phyloP scores from a whole-genome alignment of 1,140 invertebrate genomes.

The Magallana angulata region DNA sequence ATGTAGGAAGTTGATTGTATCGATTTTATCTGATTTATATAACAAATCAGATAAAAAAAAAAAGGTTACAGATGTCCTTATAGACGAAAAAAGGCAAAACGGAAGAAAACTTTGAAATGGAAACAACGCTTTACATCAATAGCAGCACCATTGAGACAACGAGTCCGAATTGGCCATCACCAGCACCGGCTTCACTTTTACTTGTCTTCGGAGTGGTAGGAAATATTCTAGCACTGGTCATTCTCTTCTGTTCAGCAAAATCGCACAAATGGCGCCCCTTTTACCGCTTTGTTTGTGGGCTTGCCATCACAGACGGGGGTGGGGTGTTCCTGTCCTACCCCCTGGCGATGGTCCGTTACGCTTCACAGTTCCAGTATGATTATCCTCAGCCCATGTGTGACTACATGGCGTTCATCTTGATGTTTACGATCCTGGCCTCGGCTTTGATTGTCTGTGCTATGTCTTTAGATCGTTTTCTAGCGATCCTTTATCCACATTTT shows the following conservation, averaged over 20 bases:
- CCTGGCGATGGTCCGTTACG: slow-evolving; percentile 14
- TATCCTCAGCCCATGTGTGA: slow-evolving; percentile 21
- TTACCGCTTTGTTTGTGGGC: slow-evolving; percentile 15
- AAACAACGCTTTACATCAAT: no score
- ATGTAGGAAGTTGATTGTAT: no score
- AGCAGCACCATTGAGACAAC: neutral
- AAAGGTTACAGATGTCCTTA: no score
- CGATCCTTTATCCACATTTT: slow-evolving; percentile 27
- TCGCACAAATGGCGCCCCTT: slow-evolving; percentile 29
- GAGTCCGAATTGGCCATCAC: neutral
- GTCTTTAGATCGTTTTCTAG: slow-evolving; percentile 24
- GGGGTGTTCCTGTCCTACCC: slow-evolving; percentile 10
- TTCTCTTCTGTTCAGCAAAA: slow-evolving; percentile 16
- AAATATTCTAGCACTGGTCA: neutral
- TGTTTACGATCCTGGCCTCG: slow-evolving; percentile 11
- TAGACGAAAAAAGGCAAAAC: no score
- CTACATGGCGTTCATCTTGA: slow-evolving; percentile 1
- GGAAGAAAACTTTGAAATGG: no score
- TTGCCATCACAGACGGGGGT: slow-evolving; percentile 10
- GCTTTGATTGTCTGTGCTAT: slow-evolving; percentile 4
- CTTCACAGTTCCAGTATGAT: slow-evolving; percentile 2
- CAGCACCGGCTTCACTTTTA: neutral
- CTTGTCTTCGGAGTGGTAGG: neutral
- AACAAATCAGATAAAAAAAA: no score
- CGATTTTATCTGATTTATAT: no score